Base-by-base conservation (phyloP, 64 coral and sea anemone species). In the Porites lutea region DNA sequence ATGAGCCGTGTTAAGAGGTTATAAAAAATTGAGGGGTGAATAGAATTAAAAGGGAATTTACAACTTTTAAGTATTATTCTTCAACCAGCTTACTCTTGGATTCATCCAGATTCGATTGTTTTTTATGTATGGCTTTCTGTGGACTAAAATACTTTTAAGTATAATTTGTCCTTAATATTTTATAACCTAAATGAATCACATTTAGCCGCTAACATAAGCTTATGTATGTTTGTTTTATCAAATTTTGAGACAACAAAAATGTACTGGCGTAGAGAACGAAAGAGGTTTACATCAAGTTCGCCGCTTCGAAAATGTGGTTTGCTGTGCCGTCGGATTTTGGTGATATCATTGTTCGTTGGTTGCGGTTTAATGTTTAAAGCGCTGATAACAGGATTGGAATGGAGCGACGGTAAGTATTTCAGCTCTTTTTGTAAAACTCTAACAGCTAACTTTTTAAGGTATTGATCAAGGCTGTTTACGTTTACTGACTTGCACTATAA, bases 341-440 rank as follows among this genome's bases (percentile, higher is more conserved):
- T 84, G 74, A 71, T 92, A 55, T 53, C 74, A 44, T 70, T 92
- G 82, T 92, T 92, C 75, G 74, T 92, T 51, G 72, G 72, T 78
- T 92, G 91, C 60, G 91, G 91, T 92, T 92, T 92, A 65, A 65
- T 87, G 44, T 60, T 92, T 22, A 92, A 87, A 87, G 48, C 72
- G 71, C 45, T 66, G 20, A 72, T 72, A 74, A 53, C 19, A 43
- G 75, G 74, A 72, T 86, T 92, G 47, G 61, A 83, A 68, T 83
- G 63, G 81, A 68, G 61, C 46, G 63, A 83, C 27, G 81, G 81
- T 83, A 83, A 68, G 81, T 2, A 82, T 64, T 37, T 9, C 23
- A 67, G 22, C 48, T 65, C 62, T 83, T 83, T 79, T 82, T 82
- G 14, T 59, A 6, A 59, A 20, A 50, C 13, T 79, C 50, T 79